Conservation (phyloP, 2,797 vertebrate species). For the Ara ararauna region DNA sequence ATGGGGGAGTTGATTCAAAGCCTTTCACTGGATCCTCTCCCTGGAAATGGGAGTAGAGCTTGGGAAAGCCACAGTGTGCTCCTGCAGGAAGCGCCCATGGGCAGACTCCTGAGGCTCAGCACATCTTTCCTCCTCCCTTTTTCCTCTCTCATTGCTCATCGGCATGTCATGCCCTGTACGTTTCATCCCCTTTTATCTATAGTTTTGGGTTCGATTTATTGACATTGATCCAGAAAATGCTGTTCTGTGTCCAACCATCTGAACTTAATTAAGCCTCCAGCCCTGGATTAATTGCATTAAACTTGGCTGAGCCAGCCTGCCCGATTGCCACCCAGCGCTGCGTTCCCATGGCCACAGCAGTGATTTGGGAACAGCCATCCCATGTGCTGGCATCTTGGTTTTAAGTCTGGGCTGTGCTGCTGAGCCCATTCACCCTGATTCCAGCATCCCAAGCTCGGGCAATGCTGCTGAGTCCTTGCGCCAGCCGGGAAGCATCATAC, state of each 20-base stretch:
- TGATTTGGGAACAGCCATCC: neutral
- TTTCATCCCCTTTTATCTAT: neutral
- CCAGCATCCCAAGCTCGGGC: neutral
- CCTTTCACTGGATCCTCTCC: accelerated
- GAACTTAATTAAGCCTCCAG: constrained; percentile 55
- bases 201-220: constrained; percentile 4
- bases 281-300: constrained; percentile 47
- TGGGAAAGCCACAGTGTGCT: accelerated
- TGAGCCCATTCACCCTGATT: accelerated
- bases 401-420: neutral
- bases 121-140: neutral
- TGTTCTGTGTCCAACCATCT: neutral
- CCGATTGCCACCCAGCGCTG: accelerated
- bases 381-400: neutral
- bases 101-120: neutral
- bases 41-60: neutral
- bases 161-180: neutral
- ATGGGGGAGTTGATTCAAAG: neutral
- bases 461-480: accelerated
- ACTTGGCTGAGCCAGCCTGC: constrained; percentile 2
- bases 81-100: neutral
- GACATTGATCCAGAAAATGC: constrained; percentile 22
- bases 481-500: accelerated
- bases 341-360: accelerated
- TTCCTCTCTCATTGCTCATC: neutral